Evolutionary conservation across 2,113 vertebrate genomes (phyloP).

Genomic region (Jacana jacana): DNA sequence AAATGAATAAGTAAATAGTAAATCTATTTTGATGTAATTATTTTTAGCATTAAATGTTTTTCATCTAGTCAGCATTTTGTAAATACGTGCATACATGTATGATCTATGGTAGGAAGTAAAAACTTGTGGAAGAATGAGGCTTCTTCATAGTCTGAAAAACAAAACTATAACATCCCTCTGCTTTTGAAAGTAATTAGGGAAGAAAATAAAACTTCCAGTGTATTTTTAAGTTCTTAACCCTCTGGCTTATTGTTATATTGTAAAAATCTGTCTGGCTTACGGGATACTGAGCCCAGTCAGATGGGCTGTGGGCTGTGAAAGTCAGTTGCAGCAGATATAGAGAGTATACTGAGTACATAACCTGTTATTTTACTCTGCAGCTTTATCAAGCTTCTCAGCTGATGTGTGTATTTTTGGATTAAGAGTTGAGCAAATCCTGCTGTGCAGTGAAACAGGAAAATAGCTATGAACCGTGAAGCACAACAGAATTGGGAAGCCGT

Average conservation of each 20-base stretch:
- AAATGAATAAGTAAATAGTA: background rate
- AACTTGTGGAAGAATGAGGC: background rate
- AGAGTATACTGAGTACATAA: background rate
- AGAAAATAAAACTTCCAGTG: background rate
- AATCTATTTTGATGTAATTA: background rate
- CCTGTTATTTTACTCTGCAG: background rate
- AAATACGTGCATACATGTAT: background rate
- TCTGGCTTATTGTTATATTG: background rate
- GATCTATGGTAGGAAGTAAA: background rate
- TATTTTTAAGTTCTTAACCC: background rate
- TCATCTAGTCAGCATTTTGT: background rate
- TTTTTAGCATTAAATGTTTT: background rate
- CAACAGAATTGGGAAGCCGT: background rate
- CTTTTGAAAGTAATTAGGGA: background rate
- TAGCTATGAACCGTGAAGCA: background rate
- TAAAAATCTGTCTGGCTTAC: background rate
- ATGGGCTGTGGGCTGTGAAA: background rate
- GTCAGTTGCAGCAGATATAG: background rate
- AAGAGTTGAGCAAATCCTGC: background rate
- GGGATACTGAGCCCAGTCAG: background rate
- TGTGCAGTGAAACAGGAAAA: background rate
- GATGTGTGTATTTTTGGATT: conserved; percentile 37
- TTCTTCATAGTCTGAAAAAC: background rate
- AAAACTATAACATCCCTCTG: background rate
- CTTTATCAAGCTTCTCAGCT: background rate